Base-by-base conservation (phyloP, 2,113 vertebrate genomes). In the Chaetops frenatus region DNA sequence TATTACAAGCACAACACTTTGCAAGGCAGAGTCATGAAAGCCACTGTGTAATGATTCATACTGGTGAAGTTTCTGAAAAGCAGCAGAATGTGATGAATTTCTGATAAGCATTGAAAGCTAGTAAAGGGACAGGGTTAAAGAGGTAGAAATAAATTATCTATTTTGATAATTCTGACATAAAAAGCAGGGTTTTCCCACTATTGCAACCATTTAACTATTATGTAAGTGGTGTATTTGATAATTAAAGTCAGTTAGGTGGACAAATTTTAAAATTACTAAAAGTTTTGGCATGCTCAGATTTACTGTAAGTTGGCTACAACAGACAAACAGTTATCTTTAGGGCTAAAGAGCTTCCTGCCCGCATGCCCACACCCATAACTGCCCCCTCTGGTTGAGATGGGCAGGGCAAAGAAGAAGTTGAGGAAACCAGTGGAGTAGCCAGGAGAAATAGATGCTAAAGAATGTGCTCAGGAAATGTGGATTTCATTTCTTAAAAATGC, bases 341-440 rank as follows among this genome's bases (percentile, higher is more conserved):
- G 28, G 8, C 25, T 79, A 38, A 58, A 38, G 14, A 62, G 15
- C 11, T 35, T 58, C 28, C 47, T 35, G 33, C 4, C 5, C 29
- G 33, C 2, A 3, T 4, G 44, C 22, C 36, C 2, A 7, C 5
- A 2, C 27, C 47, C 11, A 0, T 0, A 50, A 33, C 27, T 38
- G 47, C 7, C 25, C 16, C 2, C 29, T 62, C 29, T 29, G 56
- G 22, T 8, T 21, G 27, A 57, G 28, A 36, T 2, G 12, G 42
- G n/a, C 51, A 47, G 17, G 14, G 21, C 58, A 57, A 42, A 29
- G 48, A 60, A 27, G 21, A 36, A 35, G 45, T 45, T 51, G 54
- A 53, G 45, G n/a, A 84, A 61, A 45, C 24, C 62, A 33, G 2
- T 3, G 2, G 15, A 15, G 53, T 33, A 72, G 33, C 29, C 78